Evolutionary conservation across 2,797 vertebrate genomes (phyloP).

Genomic region (Leptatherina wallacei): DNA sequence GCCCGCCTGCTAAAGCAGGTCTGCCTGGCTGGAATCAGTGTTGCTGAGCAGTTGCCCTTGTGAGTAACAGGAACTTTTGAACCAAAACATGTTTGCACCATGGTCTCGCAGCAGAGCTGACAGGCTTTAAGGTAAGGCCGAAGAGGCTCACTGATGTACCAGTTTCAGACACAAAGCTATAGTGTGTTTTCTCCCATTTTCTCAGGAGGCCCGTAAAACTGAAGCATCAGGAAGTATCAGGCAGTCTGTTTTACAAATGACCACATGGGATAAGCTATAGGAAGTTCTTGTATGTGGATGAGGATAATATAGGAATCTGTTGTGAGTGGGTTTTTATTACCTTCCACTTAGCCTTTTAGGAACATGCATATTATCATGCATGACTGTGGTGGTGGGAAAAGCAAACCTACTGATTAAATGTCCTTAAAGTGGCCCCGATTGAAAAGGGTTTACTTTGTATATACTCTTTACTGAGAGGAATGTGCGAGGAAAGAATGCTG

Average conservation of each 20-base stretch:
- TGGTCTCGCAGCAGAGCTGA: slow-evolving; percentile 35
- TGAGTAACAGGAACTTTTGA: slow-evolving; percentile 14
- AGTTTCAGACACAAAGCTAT: background rate
- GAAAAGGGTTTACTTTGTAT: slow-evolving; percentile 23
- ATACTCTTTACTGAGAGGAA: slow-evolving; percentile 22
- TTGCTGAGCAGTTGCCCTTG: slow-evolving; percentile 18
- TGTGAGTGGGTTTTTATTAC: slow-evolving; percentile 52
- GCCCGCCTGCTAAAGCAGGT: slow-evolving; percentile 37
- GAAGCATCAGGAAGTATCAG: slow-evolving; percentile 32
- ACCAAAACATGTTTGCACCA: slow-evolving; percentile 3
- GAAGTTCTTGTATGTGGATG: slow-evolving; percentile 8
- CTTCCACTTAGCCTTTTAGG: slow-evolving; percentile 34
- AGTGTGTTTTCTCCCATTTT: slow-evolving; percentile 15
- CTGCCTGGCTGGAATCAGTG: slow-evolving; percentile 50
- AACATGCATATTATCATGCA: slow-evolving; percentile 61
- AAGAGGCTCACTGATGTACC: slow-evolving; percentile 1
- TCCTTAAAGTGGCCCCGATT: slow-evolving; percentile 53
- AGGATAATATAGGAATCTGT: slow-evolving; percentile 39
- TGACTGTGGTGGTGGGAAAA: slow-evolving; percentile 62
- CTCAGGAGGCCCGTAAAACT: slow-evolving; percentile 6
- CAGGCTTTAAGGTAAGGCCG: slow-evolving; percentile 40
- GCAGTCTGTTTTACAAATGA: slow-evolving; percentile 24
- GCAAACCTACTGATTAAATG: slow-evolving; percentile 71
- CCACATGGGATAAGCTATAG: slow-evolving; percentile 6
- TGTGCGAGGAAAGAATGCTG: background rate